These are phyloP conservation scores for Ceyx cyanopectus DNA, from an alignment of 2,113 vertebrate species.

Conservation along the genomic window DNA sequence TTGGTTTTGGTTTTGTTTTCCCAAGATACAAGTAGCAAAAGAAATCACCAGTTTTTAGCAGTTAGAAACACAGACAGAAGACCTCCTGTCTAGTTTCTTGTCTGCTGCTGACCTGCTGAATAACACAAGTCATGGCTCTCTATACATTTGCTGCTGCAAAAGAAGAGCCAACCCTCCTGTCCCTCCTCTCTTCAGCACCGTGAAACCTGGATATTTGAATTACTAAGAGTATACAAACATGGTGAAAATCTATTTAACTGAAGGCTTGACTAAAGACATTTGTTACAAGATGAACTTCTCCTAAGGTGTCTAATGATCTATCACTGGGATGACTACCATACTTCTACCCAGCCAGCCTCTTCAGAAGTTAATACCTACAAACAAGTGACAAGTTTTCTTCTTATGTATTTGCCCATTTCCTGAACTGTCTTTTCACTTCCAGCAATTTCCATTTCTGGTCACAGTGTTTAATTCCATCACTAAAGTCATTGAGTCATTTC, in stretches of 20 bases:
- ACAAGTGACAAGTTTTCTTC: neutral
- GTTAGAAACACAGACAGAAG: neutral
- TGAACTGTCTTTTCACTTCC: neutral
- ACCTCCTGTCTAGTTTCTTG: neutral
- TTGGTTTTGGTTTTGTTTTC: neutral
- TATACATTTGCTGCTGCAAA: neutral
- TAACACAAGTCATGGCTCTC: neutral
- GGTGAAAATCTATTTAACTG: neutral
- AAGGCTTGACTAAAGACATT: neutral
- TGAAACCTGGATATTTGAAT: neutral
- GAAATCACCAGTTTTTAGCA: neutral
- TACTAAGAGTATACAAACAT: neutral
- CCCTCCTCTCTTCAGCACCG: neutral
- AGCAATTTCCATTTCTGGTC: neutral
- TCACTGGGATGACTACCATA: neutral
- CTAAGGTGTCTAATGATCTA: neutral
- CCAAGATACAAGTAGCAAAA: neutral
- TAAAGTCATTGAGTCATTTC: neutral
- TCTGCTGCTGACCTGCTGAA: neutral
- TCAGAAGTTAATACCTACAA: rapidly evolving
- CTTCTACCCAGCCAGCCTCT: neutral
- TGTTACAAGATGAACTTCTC: neutral
- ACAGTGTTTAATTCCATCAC: neutral
- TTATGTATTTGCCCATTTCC: neutral
- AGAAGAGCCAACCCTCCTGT: neutral